phyloP scores from a whole-genome alignment of 2,797 vertebrate genomes.

The Catostomus latipinnis region DNA sequence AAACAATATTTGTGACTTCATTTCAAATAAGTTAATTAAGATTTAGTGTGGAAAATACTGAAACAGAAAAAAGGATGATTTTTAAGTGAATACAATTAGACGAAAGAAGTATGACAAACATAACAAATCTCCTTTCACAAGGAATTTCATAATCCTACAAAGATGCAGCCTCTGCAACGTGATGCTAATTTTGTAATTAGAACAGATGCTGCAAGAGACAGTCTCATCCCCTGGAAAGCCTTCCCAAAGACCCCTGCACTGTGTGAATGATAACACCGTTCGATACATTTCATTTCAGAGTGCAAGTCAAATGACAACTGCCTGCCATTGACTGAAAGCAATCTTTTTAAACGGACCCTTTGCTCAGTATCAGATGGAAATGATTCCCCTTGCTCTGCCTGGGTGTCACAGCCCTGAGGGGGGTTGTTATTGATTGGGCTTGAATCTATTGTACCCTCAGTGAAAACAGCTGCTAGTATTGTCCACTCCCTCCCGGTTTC shows the following conservation, averaged over 20 bases:
- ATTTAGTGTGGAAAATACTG: too few relatives aligned
- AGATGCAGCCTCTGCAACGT: slow-evolving; percentile 60
- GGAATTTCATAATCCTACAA: slow-evolving; percentile 64
- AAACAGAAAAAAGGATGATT: background rate
- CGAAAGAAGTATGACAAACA: slow-evolving; percentile 32
- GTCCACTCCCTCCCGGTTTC: slow-evolving; percentile 75
- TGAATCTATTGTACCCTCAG: slow-evolving; percentile 89
- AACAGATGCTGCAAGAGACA: slow-evolving; percentile 79
- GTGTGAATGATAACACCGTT: slow-evolving; percentile 83
- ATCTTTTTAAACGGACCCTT: slow-evolving; percentile 95
- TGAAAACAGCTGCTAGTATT: slow-evolving; percentile 88
- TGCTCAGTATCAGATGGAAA: slow-evolving; percentile 94
- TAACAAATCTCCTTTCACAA: slow-evolving; percentile 69
- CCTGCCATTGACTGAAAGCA: slow-evolving; percentile 91
- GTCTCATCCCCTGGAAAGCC: slow-evolving; percentile 69
- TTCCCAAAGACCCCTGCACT: slow-evolving; percentile 66
- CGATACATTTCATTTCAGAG: slow-evolving; percentile 90
- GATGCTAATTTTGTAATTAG: slow-evolving; percentile 82
- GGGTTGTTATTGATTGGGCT: slow-evolving; percentile 90
- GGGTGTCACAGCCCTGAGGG: slow-evolving; percentile 85
- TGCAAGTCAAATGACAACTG: slow-evolving; percentile 88
- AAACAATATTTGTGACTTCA: too few relatives aligned
- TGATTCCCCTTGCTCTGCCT: slow-evolving; percentile 84
- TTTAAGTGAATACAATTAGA: background rate
- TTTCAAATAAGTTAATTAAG: too few relatives aligned